Conservation (phyloP, 2,113 vertebrate genomes). For the Rhea pennata region DNA sequence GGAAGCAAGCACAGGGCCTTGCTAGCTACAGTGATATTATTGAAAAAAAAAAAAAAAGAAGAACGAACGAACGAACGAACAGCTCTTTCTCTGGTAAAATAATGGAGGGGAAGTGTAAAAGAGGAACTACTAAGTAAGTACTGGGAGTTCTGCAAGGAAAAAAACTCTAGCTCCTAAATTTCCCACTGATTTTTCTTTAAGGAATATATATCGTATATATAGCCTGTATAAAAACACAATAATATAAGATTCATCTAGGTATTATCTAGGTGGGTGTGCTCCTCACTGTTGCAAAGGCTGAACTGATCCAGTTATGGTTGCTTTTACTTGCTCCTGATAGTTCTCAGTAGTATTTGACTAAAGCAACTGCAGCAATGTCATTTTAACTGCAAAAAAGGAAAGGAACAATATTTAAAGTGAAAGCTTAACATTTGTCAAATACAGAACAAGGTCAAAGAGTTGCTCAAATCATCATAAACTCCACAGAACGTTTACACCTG, state of each 20-base stretch:
- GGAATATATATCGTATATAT: background rate
- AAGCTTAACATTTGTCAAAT: background rate
- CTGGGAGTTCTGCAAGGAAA: background rate
- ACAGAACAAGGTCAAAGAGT: background rate
- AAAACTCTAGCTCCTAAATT: background rate
- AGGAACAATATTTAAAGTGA: slow-evolving; percentile 15
- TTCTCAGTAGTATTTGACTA: background rate
- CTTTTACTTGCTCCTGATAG: background rate
- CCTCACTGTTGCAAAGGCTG: background rate
- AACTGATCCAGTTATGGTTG: background rate
- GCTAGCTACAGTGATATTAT: background rate
- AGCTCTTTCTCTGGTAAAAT: background rate
- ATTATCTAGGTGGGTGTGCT: background rate
- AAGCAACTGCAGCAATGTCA: background rate
- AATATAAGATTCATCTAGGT: background rate
- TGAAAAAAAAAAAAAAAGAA: background rate
- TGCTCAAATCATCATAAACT: background rate
- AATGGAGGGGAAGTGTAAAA: background rate
- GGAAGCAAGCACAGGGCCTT: background rate
- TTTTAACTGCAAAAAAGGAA: slow-evolving; percentile 23
- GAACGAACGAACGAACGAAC: background rate
- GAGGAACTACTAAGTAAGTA: background rate
- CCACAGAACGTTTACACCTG: background rate
- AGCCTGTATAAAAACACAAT: background rate
- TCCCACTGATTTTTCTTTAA: background rate